Evolutionary conservation across 2,797 vertebrate genomes (phyloP).

Genomic region (Eremophila alpestris): DNA sequence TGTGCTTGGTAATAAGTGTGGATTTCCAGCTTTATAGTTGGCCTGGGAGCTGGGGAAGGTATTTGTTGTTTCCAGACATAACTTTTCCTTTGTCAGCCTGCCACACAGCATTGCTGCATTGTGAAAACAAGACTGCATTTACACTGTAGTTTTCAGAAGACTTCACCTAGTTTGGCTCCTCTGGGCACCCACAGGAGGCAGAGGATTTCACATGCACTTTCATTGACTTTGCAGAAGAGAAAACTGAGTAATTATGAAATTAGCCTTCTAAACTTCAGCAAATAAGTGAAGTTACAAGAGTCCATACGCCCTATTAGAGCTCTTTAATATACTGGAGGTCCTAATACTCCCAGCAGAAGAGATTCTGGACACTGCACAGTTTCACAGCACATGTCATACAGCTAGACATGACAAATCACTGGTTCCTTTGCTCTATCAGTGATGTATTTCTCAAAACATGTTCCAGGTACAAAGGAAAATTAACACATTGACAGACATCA

Average conservation of each 20-base stretch:
- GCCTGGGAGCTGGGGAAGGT: background rate
- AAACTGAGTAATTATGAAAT: background rate
- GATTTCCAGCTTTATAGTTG: background rate
- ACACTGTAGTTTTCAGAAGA: background rate
- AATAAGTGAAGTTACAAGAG: background rate
- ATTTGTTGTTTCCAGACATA: background rate
- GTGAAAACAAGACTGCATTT: background rate
- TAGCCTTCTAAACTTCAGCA: background rate
- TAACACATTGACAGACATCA: background rate
- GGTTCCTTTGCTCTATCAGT: background rate
- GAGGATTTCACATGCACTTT: background rate
- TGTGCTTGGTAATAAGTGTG: background rate
- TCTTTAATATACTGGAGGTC: background rate
- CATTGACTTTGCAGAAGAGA: background rate
- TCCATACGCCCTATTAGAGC: fast-evolving
- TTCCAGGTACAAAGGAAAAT: background rate
- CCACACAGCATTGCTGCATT: background rate
- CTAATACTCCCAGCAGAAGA: background rate
- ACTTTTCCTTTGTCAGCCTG: background rate
- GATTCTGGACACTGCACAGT: background rate
- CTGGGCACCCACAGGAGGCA: background rate
- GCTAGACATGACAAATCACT: background rate
- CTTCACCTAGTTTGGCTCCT: background rate
- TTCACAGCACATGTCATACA: background rate
- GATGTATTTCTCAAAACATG: background rate